Percentiles rank a stretch among this genome's conserved stretches.
Conservation (phyloP, 2,888 invertebrate species). For the Teleiodes luculella region DNA sequence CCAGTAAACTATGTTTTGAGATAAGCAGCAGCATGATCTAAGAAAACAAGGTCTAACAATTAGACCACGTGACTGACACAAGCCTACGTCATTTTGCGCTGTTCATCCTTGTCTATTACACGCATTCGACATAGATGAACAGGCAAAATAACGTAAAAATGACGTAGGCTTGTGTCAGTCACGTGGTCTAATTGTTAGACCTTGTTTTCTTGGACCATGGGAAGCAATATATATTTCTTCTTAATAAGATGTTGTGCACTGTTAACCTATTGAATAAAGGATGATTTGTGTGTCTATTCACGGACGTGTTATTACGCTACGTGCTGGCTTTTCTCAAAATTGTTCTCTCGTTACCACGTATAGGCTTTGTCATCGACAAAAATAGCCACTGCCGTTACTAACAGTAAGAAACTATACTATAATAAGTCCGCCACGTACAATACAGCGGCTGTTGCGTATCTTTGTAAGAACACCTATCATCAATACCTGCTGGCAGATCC, state of each 20-base stretch:
- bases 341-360: conserved; percentile 22
- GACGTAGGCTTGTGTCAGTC: too few species aligned
- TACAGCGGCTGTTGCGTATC: conserved; percentile 29
- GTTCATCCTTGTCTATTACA: too few species aligned
- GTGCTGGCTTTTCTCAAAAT: conserved; percentile 13
- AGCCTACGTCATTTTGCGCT: too few species aligned
- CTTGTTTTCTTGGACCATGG: too few species aligned
- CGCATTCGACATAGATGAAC: too few species aligned
- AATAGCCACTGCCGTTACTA: conserved; percentile 64
- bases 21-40: too few species aligned
- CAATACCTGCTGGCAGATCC: neutral
- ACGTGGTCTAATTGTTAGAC: too few species aligned
- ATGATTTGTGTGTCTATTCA: conserved; percentile 8
- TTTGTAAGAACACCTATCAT: neutral
- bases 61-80: too few species aligned
- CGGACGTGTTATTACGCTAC: neutral
- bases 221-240: too few species aligned
- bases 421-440: neutral
- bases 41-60: too few species aligned
- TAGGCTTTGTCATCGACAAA: conserved; percentile 51
- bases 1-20: too few species aligned
- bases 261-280: conserved; percentile 3
- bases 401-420: conserved; percentile 31
- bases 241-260: conserved; percentile 1
- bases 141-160: too few species aligned